Conservation (phyloP, 1,140 invertebrate species). For the Heliothis subflexa region DNA sequence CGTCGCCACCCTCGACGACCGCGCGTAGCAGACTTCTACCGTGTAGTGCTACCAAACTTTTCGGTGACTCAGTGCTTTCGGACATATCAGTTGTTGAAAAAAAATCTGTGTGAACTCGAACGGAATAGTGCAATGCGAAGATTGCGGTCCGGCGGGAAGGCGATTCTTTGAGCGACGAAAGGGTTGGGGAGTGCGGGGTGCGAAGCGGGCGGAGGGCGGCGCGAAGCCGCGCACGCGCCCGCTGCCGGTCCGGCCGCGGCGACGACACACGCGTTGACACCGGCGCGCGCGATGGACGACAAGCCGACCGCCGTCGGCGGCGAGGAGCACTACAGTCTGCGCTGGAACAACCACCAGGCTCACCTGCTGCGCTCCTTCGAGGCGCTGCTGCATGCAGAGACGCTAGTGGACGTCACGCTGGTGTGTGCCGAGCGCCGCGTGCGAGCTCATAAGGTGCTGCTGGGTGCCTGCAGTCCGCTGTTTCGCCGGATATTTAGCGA, state of each 20-base stretch:
- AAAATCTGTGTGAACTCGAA: slow-evolving; percentile 54
- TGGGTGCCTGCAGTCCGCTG: slow-evolving; percentile 96
- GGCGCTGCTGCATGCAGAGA: slow-evolving; percentile 92
- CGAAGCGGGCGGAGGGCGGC: slow-evolving; percentile 72
- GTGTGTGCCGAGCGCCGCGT: slow-evolving; percentile 94
- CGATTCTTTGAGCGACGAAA: slow-evolving; percentile 73
- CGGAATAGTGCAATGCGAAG: slow-evolving; percentile 69
- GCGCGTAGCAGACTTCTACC: slow-evolving; percentile 52
- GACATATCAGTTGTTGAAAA: slow-evolving; percentile 34
- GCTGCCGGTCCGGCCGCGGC: slow-evolving; percentile 52
- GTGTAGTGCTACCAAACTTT: slow-evolving; percentile 72
- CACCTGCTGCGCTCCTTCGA: slow-evolving; percentile 95
- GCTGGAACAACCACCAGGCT: slow-evolving; percentile 96
- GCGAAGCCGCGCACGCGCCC: slow-evolving; percentile 72
- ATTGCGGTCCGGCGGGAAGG: slow-evolving; percentile 68
- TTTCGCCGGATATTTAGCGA: slow-evolving; percentile 95
- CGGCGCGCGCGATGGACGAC: slow-evolving; percentile 77
- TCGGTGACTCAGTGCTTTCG: slow-evolving; percentile 52
- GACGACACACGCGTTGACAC: slow-evolving; percentile 64
- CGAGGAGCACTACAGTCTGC: slow-evolving; percentile 94
- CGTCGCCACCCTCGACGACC: slow-evolving; percentile 49
- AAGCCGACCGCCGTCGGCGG: slow-evolving; percentile 70
- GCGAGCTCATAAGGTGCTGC: slow-evolving; percentile 95
- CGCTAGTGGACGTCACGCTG: slow-evolving; percentile 95
- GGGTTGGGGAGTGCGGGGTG: slow-evolving; percentile 73